phyloP scores from a whole-genome alignment of 2,888 invertebrate genomes.

The Napeogenes sylphis region DNA sequence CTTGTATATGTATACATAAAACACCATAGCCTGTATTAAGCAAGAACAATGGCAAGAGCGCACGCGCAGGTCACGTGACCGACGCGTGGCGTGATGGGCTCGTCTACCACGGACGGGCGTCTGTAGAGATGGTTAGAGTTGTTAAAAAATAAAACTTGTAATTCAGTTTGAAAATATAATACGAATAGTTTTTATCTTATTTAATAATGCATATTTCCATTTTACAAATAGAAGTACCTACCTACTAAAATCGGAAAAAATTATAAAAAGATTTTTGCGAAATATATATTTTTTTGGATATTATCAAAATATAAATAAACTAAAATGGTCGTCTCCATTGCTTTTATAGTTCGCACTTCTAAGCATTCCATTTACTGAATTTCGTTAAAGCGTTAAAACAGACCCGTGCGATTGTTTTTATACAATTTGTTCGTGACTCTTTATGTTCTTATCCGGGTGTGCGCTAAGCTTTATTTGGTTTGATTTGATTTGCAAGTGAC shows the following conservation, averaged over 20 bases:
- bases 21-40: slow-evolving; percentile 28
- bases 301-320: neutral
- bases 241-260: no score
- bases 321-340: slow-evolving; percentile 37
- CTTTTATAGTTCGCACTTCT: slow-evolving; percentile 41
- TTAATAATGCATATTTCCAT: no score
- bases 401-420: slow-evolving; percentile 71
- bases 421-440: slow-evolving; percentile 65
- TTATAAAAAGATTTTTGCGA: no score
- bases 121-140: slow-evolving; percentile 3
- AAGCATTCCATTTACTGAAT: slow-evolving; percentile 71
- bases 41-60: slow-evolving; percentile 32
- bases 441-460: slow-evolving; percentile 56
- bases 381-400: slow-evolving; percentile 74
- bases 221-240: no score
- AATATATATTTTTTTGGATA: no score
- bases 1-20: slow-evolving; percentile 5
- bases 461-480: slow-evolving; percentile 58
- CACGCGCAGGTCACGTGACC: slow-evolving; percentile 52
- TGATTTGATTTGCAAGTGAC: slow-evolving; percentile 74
- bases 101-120: slow-evolving; percentile 19
- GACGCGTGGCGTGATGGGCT: slow-evolving; percentile 48
- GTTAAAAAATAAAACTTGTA: neutral
- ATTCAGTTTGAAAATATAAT: neutral
- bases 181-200: neutral